These are phyloP conservation scores for Panthera leo DNA, from an alignment of 2,113 vertebrate genomes.

Conservation along the genomic window DNA sequence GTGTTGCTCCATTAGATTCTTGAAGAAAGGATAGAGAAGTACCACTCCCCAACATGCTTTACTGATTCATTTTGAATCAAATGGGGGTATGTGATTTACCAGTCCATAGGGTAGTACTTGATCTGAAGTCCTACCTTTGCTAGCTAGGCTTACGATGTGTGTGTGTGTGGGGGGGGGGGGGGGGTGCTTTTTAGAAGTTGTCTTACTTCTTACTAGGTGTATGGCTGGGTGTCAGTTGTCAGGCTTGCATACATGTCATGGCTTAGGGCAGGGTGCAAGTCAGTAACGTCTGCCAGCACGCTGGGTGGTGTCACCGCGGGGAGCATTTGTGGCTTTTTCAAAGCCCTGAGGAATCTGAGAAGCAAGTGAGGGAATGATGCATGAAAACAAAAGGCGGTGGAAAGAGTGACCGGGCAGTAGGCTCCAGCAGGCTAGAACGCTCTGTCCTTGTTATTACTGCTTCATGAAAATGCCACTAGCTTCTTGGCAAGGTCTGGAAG, in stretches of 20 bases:
- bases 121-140: neutral
- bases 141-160: neutral
- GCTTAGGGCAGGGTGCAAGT: constrained; percentile 35
- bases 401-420: constrained; percentile 77
- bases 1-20: neutral
- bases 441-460: constrained; percentile 77
- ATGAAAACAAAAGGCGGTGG: constrained; percentile 80
- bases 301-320: constrained; percentile 69
- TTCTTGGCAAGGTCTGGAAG: constrained; percentile 73
- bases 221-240: neutral
- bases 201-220: neutral
- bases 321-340: constrained; percentile 74
- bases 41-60: neutral
- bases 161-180: neutral
- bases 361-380: constrained; percentile 75
- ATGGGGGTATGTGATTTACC: neutral
- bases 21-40: neutral
- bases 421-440: constrained; percentile 76
- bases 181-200: neutral
- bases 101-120: neutral
- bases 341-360: constrained; percentile 79
- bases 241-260: neutral
- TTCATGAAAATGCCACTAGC: constrained; percentile 64
- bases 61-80: neutral
- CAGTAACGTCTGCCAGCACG: constrained; percentile 33